These are phyloP conservation scores for Anthoscopus minutus DNA, from an alignment of 2,113 vertebrate genomes.

Conservation along the genomic window DNA sequence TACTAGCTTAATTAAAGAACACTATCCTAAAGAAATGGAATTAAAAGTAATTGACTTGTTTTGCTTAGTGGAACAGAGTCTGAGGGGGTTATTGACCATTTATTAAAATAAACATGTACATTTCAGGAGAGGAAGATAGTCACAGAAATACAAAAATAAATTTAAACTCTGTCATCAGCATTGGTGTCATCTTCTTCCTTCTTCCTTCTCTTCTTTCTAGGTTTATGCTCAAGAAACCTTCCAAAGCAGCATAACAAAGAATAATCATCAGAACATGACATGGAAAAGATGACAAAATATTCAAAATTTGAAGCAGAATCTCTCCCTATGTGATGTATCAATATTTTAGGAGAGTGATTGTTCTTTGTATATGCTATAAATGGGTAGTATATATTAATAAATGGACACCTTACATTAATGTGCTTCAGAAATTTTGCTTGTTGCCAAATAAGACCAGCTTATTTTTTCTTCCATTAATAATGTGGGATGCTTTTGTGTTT, in stretches of 20 bases:
- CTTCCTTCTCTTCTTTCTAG: background rate
- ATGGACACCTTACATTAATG: background rate
- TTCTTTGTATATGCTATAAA: background rate
- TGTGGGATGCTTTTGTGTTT: background rate
- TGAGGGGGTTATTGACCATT: background rate
- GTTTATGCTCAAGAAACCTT: background rate
- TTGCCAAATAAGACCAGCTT: background rate
- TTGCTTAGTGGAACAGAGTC: background rate
- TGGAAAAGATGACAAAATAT: background rate
- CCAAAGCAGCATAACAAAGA: background rate
- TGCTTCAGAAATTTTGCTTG: background rate
- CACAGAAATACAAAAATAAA: background rate
- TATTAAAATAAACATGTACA: background rate
- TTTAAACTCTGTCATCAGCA: background rate
- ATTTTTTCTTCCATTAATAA: background rate
- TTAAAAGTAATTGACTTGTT: background rate
- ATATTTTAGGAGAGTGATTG: background rate
- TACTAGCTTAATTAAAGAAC: background rate
- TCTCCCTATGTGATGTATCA: background rate
- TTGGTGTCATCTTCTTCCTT: fast-evolving
- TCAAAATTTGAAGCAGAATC: background rate
- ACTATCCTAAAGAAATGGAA: background rate
- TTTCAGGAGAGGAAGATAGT: background rate
- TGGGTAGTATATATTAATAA: too few relatives aligned
- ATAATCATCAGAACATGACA: background rate